Evolutionary conservation across 2,888 invertebrate species (phyloP).

Genomic region (Cheilosia grossa): DNA sequence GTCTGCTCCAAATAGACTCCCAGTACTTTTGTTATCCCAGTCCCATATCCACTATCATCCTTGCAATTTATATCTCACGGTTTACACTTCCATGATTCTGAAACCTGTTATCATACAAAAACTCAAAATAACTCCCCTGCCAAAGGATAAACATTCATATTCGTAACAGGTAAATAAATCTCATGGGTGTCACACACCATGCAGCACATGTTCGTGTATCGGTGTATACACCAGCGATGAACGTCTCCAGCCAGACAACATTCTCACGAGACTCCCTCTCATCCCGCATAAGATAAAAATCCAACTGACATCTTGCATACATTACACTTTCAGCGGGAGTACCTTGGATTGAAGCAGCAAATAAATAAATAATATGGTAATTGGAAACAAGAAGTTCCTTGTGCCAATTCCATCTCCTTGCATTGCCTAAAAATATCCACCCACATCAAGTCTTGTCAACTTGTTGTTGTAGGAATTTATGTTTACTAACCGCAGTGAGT

Average conservation of each 20-base stretch:
- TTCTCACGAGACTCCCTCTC: background rate
- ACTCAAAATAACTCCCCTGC: too few relatives aligned
- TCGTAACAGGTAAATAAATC: slow-evolving; percentile 2
- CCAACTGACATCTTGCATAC: slow-evolving; percentile 4
- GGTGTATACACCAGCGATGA: background rate
- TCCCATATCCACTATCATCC: too few relatives aligned
- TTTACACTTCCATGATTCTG: too few relatives aligned
- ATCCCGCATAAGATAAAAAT: background rate
- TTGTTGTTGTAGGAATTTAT: background rate
- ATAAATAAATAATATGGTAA: slow-evolving; percentile 18
- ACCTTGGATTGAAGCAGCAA: background rate
- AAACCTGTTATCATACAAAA: too few relatives aligned
- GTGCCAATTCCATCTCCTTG: background rate
- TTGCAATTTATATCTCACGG: too few relatives aligned
- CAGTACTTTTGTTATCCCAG: too few relatives aligned
- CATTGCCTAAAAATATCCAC: background rate
- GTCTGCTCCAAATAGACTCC: too few relatives aligned
- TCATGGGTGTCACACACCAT: background rate
- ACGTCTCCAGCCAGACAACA: background rate
- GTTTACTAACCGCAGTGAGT: too few relatives aligned
- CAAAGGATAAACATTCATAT: background rate
- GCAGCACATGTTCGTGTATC: background rate
- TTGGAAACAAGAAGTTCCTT: background rate
- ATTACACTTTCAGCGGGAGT: background rate
- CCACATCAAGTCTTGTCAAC: background rate